These are phyloP conservation scores for Atopsyche davidsoni DNA, from an alignment of 1,140 invertebrate species.

Conservation along the genomic window DNA sequence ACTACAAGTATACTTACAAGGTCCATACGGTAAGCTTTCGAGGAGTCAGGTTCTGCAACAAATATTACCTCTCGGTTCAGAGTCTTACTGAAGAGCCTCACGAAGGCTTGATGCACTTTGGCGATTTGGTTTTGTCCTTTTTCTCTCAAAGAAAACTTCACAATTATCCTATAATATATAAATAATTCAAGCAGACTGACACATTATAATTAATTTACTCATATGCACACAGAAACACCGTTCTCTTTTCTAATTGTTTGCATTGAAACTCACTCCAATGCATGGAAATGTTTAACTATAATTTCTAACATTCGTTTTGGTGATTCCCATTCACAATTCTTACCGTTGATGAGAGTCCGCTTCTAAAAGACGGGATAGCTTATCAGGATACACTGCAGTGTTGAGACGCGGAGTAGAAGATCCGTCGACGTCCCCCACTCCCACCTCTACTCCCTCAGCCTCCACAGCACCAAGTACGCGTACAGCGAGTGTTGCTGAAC, in stretches of 20 bases:
- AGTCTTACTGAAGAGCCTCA: constrained; percentile 64
- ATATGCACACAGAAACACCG: neutral
- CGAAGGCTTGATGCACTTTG: constrained; percentile 87
- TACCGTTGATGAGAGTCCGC: constrained; percentile 84
- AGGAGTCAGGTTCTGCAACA: constrained; percentile 82
- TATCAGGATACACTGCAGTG: constrained; percentile 67
- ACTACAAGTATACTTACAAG: constrained; percentile 69
- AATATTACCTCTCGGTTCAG: constrained; percentile 83
- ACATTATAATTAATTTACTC: constrained; percentile 2
- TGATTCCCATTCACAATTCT: no score
- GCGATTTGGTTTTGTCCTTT: constrained; percentile 61
- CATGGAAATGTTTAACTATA: no score
- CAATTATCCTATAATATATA: constrained; percentile 52
- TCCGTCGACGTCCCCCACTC: constrained; percentile 85
- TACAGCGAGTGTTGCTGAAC: constrained; percentile 61
- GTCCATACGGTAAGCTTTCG: constrained; percentile 85
- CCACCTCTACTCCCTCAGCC: constrained; percentile 76
- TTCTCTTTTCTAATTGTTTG: no score
- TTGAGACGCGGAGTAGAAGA: constrained; percentile 72
- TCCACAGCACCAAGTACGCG: constrained; percentile 68
- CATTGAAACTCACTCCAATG: no score
- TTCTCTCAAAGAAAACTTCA: constrained; percentile 78
- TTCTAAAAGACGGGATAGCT: constrained; percentile 60
- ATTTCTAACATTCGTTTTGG: no score
- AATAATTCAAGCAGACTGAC: no score